Evolutionary conservation across 2,888 invertebrate species (phyloP).

Genomic region (Geotrupes spiniger): DNA sequence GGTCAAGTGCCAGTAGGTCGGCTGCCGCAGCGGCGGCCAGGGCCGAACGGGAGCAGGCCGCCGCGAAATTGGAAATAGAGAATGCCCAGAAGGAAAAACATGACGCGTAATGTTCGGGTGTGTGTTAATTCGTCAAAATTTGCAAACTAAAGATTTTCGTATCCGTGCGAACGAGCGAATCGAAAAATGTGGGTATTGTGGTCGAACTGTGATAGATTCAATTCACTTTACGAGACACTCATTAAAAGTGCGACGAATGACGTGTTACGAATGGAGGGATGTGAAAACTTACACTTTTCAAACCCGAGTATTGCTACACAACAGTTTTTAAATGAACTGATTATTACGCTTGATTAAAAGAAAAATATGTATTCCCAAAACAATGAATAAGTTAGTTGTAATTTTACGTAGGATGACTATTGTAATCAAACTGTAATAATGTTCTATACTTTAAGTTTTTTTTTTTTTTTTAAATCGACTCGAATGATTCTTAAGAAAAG

Average conservation of each 20-base stretch:
- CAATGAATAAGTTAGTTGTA: slow-evolving; percentile 38
- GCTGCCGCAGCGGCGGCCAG: slow-evolving; percentile 56
- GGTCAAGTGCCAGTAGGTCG: slow-evolving; percentile 73
- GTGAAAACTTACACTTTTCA: slow-evolving; percentile 20
- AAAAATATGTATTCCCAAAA: slow-evolving; percentile 36
- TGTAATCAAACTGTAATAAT: slow-evolving; percentile 28
- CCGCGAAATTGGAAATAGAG: slow-evolving; percentile 46
- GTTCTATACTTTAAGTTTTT: slow-evolving; percentile 17
- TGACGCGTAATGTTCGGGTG: slow-evolving; percentile 34
- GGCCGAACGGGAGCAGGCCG: slow-evolving; percentile 50
- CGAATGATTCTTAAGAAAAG: slow-evolving; percentile 12
- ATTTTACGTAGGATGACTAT: slow-evolving; percentile 37
- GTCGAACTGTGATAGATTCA: slow-evolving; percentile 46
- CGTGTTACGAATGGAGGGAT: slow-evolving; percentile 12
- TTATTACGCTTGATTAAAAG: slow-evolving; percentile 41
- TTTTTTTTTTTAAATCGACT: slow-evolving; percentile 16
- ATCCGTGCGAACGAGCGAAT: slow-evolving; percentile 6
- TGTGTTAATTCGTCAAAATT: slow-evolving; percentile 2
- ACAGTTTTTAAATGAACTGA: slow-evolving; percentile 25
- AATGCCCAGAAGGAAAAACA: slow-evolving; percentile 44
- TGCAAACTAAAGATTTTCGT: no score
- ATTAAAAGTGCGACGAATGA: slow-evolving; percentile 5
- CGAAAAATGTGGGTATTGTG: slow-evolving; percentile 38
- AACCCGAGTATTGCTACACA: slow-evolving; percentile 22
- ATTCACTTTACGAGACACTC: slow-evolving; percentile 16